Evolutionary conservation across 1,140 invertebrate species (phyloP).

Genomic region (Eubasilissa regina): DNA sequence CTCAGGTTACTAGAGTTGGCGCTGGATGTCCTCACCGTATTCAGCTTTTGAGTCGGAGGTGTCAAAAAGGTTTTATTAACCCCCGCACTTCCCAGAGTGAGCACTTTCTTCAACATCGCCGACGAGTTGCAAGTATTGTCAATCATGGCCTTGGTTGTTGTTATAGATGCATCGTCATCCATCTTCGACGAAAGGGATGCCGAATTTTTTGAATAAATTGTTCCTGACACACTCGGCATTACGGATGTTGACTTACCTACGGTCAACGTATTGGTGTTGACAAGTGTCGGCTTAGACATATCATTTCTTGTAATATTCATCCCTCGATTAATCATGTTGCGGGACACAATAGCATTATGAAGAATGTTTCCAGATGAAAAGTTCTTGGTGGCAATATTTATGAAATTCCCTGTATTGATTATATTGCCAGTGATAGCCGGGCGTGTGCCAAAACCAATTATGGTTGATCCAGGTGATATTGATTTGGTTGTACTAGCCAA

Average conservation of each 20-base stretch:
- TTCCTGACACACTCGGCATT: slow-evolving; percentile 38
- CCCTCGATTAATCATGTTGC: slow-evolving; percentile 60
- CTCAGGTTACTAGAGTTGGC: slow-evolving; percentile 68
- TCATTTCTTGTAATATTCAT: slow-evolving; percentile 49
- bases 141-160: slow-evolving; percentile 70
- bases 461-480: slow-evolving; percentile 68
- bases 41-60: slow-evolving; percentile 70
- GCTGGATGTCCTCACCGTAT: slow-evolving; percentile 14
- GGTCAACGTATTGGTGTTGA: slow-evolving; percentile 29
- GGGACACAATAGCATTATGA: slow-evolving; percentile 70
- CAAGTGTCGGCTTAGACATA: slow-evolving; percentile 38
- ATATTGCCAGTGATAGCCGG: slow-evolving; percentile 64
- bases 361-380: slow-evolving; percentile 71
- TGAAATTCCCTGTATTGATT: slow-evolving; percentile 64
- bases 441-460: slow-evolving; percentile 67
- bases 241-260: slow-evolving; percentile 31
- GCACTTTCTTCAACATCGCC: slow-evolving; percentile 71
- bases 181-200: slow-evolving; percentile 49
- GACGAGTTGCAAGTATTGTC: slow-evolving; percentile 71
- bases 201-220: slow-evolving; percentile 39
- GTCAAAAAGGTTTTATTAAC: slow-evolving; percentile 70
- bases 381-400: slow-evolving; percentile 69
- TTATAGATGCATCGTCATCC: slow-evolving; percentile 57
- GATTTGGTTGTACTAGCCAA: slow-evolving; percentile 68
- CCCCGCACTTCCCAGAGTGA: slow-evolving; percentile 69